phyloP scores from a whole-genome alignment of 1,140 invertebrate genomes.

The Nephotettix cincticeps region DNA sequence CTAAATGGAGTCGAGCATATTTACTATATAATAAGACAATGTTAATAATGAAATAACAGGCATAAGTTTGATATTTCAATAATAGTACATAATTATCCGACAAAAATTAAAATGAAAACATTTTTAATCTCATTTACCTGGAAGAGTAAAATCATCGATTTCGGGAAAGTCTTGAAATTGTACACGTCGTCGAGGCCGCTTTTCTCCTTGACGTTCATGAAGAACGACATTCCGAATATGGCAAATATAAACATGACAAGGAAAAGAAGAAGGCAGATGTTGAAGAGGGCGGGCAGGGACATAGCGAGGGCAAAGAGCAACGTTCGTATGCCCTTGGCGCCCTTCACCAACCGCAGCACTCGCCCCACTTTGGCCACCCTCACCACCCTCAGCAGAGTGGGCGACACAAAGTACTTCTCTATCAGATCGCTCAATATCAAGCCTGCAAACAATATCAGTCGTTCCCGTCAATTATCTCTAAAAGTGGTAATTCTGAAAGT shows the following conservation, averaged over 20 bases:
- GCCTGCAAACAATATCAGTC: slow-evolving; percentile 66
- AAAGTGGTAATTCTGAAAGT: no score
- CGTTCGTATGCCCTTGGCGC: slow-evolving; percentile 96
- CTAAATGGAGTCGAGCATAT: no score
- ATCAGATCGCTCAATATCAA: slow-evolving; percentile 94
- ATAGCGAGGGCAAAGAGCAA: slow-evolving; percentile 96
- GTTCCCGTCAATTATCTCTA: no score
- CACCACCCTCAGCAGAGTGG: slow-evolving; percentile 94
- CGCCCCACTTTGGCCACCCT: slow-evolving; percentile 96
- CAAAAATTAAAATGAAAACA: slow-evolving; percentile 11
- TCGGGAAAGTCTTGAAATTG: slow-evolving; percentile 98
- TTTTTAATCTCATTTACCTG: slow-evolving; percentile 58
- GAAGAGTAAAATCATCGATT: slow-evolving; percentile 97
- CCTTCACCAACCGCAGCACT: slow-evolving; percentile 94
- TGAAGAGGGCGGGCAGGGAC: slow-evolving; percentile 96
- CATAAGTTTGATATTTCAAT: no score
- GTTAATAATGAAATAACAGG: no score
- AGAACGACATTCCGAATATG: slow-evolving; percentile 99
- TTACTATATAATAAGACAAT: no score
- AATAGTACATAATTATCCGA: background rate
- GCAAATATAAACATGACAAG: slow-evolving; percentile 99
- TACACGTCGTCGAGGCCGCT: slow-evolving; percentile 95
- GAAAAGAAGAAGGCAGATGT: slow-evolving; percentile 96
- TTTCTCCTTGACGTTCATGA: slow-evolving; percentile 95
- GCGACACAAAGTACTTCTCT: slow-evolving; percentile 96